Conservation (phyloP, 1,140 invertebrate species). For the Lasioglossum albipes region DNA sequence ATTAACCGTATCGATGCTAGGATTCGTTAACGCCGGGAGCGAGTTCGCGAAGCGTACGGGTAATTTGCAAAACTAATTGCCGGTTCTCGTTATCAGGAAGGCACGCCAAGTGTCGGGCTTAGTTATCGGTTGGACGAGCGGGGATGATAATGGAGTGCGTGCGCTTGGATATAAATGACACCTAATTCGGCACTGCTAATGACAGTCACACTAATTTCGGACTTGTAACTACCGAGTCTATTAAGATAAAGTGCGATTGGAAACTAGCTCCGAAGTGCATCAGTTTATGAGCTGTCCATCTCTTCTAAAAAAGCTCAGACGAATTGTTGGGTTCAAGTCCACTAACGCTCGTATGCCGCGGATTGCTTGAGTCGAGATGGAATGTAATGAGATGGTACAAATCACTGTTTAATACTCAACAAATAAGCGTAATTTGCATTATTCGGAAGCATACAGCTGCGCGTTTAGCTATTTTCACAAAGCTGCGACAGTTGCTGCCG, state of each 20-base stretch:
- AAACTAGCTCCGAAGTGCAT: not conserved
- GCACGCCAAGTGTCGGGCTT: not conserved
- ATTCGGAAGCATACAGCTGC: no score
- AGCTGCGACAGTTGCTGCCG: no score
- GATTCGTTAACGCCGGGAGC: not conserved
- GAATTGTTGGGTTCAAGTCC: no score
- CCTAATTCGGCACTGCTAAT: conserved; percentile 27
- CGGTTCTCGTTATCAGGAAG: conserved; percentile 35
- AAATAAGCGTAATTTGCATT: no score
- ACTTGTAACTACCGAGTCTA: not conserved
- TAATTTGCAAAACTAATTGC: conserved; percentile 46
- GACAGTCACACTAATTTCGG: conserved; percentile 20
- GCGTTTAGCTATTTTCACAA: no score
- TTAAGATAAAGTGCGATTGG: conserved; percentile 12
- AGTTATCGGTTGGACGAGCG: conserved; percentile 27
- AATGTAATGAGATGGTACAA: no score
- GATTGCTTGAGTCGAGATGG: no score
- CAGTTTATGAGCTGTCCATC: no score
- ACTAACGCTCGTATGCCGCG: no score
- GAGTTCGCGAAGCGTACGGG: not conserved
- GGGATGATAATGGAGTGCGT: conserved; percentile 22
- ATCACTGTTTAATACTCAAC: no score
- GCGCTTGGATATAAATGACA: conserved; percentile 30
- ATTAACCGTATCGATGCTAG: not conserved
- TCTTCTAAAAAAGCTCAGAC: no score